Percentiles rank a stretch among this genome's conserved stretches.
phyloP scores from a whole-genome alignment of 2,113 vertebrate genomes.

The Brachirus orientalis region DNA sequence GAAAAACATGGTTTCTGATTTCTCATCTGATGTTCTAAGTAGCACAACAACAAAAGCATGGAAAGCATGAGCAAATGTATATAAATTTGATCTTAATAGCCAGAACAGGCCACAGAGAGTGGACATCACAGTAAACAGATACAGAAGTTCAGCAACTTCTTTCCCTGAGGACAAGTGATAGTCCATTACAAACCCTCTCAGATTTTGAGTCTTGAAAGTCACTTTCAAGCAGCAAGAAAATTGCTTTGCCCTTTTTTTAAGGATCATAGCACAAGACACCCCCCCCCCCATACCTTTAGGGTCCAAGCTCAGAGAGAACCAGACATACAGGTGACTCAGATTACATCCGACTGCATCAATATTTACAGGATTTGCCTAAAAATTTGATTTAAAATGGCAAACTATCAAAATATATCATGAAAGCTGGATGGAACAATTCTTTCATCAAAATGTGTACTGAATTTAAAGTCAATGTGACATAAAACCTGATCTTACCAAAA shows the following conservation, averaged over 20 bases:
- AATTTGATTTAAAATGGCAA: too few species aligned
- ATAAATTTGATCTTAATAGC: not conserved
- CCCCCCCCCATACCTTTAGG: conserved; percentile 20
- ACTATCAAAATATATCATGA: too few species aligned
- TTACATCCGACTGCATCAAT: not conserved
- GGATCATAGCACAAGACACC: conserved; percentile 33
- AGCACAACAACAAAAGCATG: not conserved
- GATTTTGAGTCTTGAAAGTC: conserved; percentile 18
- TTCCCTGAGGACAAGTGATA: conserved; percentile 36
- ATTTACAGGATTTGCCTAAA: too few species aligned
- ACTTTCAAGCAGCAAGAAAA: conserved; percentile 36
- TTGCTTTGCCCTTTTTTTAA: conserved; percentile 29
- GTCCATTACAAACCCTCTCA: conserved; percentile 48
- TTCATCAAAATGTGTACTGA: too few species aligned
- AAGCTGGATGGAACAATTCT: too few species aligned
- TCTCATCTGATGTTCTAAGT: conserved; percentile 8
- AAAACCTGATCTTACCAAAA: too few species aligned
- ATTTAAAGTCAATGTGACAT: too few species aligned
- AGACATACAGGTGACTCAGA: conserved; percentile 19
- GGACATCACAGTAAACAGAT: not conserved
- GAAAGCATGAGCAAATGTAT: not conserved
- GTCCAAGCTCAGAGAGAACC: not conserved
- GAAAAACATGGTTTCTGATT: conserved; percentile 45
- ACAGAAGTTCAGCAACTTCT: not conserved
- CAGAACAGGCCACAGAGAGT: conserved; percentile 3